These are phyloP conservation scores for Philopedon plagiatum DNA, from an alignment of 2,888 invertebrate species.

Conservation along the genomic window DNA sequence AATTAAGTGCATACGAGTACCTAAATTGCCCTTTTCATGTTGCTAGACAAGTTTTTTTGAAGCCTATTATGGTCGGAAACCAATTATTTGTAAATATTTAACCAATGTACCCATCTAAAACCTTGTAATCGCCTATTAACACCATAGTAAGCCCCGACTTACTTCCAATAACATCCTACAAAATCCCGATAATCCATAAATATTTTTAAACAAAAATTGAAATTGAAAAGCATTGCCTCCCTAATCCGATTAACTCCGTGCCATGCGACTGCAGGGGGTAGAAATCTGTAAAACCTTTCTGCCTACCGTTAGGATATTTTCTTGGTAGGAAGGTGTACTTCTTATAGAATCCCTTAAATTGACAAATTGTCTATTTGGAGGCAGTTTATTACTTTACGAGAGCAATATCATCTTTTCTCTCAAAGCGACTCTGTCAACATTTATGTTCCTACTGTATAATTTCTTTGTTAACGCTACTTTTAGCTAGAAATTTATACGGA, in stretches of 20 bases:
- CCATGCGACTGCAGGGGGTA: slow-evolving; percentile 7
- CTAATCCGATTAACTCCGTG: neutral
- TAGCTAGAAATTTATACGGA: slow-evolving; percentile 1
- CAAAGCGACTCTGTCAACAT: slow-evolving; percentile 5
- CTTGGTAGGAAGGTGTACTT: slow-evolving; percentile 2
- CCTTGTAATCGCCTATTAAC: neutral
- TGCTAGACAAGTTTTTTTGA: no score
- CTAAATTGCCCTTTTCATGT: no score
- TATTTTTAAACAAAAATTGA: slow-evolving; percentile 6
- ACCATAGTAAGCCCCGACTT: neutral
- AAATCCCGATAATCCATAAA: neutral
- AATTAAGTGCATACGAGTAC: no score
- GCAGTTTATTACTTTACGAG: neutral
- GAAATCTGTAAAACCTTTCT: slow-evolving; percentile 2
- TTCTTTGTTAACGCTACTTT: neutral
- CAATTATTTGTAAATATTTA: slow-evolving; percentile 11
- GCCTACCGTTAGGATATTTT: neutral
- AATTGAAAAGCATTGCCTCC: neutral
- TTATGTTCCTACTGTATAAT: slow-evolving; percentile 27
- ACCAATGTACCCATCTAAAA: neutral
- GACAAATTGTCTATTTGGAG: neutral
- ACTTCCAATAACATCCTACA: neutral
- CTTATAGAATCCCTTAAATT: neutral
- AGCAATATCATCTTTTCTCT: neutral
- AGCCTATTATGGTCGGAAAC: no score